A percentile compares a stretch with the other conserved stretches of the same genome.
These are phyloP conservation scores for Acanthisitta chloris DNA, from an alignment of 2,113 vertebrate species.

Conservation along the genomic window DNA sequence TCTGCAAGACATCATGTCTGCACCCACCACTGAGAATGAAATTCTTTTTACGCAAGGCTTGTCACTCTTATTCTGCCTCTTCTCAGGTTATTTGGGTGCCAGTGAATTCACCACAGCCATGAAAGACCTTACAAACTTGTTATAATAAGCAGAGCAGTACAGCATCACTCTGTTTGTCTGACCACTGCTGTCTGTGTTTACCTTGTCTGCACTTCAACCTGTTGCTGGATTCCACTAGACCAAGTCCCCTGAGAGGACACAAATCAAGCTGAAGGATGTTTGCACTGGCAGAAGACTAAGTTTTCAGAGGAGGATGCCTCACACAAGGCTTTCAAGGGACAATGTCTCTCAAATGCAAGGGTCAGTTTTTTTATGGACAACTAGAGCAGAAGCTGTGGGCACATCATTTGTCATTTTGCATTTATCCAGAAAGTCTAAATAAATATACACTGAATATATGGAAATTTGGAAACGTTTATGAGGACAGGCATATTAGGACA, in stretches of 20 bases:
- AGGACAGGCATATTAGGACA: neutral
- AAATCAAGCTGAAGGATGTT: neutral
- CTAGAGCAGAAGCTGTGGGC: neutral
- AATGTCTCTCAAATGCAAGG: neutral
- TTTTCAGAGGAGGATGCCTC: neutral
- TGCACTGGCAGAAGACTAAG: neutral
- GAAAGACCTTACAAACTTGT: neutral
- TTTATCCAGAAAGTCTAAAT: neutral
- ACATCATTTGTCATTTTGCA: neutral
- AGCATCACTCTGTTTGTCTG: neutral
- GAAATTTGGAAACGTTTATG: neutral
- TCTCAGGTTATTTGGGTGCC: neutral
- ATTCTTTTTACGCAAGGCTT: neutral
- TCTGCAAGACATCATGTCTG: neutral
- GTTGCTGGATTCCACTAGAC: neutral
- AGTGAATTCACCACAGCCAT: neutral
- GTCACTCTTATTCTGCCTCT: neutral
- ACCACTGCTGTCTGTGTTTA: neutral
- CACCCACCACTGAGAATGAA: neutral
- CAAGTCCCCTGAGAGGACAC: neutral
- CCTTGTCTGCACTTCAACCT: neutral
- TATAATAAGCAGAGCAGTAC: neutral
- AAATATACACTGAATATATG: neutral
- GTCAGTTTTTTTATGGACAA: neutral
- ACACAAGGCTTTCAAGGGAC: neutral